A percentile compares a stretch with the other conserved stretches of the same genome.
These are phyloP conservation scores for Nothobranchius furzeri DNA, from an alignment of 2,113 vertebrate species.

Conservation along the genomic window DNA sequence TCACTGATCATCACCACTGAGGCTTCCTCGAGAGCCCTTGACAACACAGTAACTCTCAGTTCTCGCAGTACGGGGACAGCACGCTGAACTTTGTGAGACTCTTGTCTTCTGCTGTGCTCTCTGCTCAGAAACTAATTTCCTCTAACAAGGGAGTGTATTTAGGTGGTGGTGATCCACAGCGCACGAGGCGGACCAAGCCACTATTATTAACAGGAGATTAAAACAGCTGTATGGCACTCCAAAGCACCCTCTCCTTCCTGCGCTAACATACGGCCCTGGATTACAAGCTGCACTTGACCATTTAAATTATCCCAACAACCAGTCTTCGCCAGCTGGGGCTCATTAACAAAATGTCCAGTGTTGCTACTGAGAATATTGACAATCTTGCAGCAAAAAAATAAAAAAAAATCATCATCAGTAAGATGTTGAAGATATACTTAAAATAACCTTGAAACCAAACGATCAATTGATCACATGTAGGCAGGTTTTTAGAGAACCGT, in stretches of 20 bases:
- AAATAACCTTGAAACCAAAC: background rate
- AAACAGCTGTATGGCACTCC: slow-evolving; percentile 96
- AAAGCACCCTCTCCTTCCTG: slow-evolving; percentile 87
- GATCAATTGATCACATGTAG: no score
- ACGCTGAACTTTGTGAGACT: slow-evolving; percentile 64
- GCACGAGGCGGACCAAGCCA: slow-evolving; percentile 84
- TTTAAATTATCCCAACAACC: slow-evolving; percentile 94
- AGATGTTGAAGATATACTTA: slow-evolving; percentile 18
- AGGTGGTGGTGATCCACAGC: slow-evolving; percentile 69
- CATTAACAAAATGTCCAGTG: slow-evolving; percentile 79
- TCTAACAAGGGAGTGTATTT: slow-evolving; percentile 74
- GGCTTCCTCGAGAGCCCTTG: slow-evolving; percentile 59
- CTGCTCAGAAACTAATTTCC: slow-evolving; percentile 70
- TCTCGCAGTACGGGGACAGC: slow-evolving; percentile 50
- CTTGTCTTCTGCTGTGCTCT: slow-evolving; percentile 63
- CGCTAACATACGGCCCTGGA: slow-evolving; percentile 92
- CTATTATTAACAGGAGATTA: slow-evolving; percentile 97
- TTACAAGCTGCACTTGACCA: slow-evolving; percentile 98
- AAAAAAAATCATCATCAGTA: slow-evolving; percentile 54
- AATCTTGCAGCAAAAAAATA: slow-evolving; percentile 31
- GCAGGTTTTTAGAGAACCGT: no score
- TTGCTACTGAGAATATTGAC: slow-evolving; percentile 54
- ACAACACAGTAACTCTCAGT: slow-evolving; percentile 58
- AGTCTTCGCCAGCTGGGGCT: slow-evolving; percentile 94
- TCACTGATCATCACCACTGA: slow-evolving; percentile 65